A percentile compares a stretch with the other conserved stretches of the same genome.
phyloP scores from a whole-genome alignment of 2,797 vertebrate species.

The Alcedo quadribrachys region DNA sequence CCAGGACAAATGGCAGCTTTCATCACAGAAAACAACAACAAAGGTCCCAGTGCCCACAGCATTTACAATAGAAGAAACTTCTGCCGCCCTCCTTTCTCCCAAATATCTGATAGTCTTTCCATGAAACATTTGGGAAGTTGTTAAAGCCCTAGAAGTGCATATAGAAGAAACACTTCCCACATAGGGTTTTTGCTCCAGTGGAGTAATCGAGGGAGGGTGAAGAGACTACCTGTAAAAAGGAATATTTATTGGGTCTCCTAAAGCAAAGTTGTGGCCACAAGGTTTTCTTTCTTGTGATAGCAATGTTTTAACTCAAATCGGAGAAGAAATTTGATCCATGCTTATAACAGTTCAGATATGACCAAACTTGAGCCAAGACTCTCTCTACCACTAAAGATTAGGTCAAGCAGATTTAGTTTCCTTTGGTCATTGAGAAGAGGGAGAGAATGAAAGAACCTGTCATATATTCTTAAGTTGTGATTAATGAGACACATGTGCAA shows the following conservation, averaged over 20 bases:
- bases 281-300: neutral
- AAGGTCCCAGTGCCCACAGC: neutral
- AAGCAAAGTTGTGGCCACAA: neutral
- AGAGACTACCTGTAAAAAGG: neutral
- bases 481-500: neutral
- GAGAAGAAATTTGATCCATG: neutral
- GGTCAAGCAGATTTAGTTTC: neutral
- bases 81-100: neutral
- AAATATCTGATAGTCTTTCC: neutral
- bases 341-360: neutral
- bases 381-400: neutral
- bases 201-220: neutral
- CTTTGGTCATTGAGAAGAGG: neutral
- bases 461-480: conserved; percentile 13
- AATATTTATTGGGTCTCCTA: neutral
- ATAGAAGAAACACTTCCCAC: neutral
- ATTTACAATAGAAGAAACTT: neutral
- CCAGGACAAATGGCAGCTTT: conserved; percentile 8
- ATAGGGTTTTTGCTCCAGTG: neutral
- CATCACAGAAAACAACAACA: conserved; percentile 10
- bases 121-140: neutral
- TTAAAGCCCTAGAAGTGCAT: neutral
- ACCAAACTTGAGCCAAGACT: neutral
- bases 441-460: conserved; percentile 27
- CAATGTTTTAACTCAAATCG: neutral